Evolutionary conservation across 2,113 vertebrate species (phyloP).

Genomic region (Anoplopoma fimbria): DNA sequence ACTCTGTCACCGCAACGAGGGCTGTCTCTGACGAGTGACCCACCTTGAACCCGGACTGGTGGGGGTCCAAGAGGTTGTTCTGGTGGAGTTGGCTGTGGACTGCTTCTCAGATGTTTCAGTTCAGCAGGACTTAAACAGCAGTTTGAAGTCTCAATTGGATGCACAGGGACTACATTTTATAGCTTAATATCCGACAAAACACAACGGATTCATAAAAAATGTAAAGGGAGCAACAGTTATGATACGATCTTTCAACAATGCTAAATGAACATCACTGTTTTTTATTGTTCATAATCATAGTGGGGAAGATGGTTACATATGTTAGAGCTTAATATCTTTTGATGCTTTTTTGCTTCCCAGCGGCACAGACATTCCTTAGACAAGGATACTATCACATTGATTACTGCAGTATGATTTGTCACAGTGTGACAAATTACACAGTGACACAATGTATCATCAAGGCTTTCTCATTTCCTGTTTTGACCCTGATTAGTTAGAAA

Average conservation of each 20-base stretch:
- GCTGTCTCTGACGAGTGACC: too few species aligned
- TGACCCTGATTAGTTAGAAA: constrained; percentile 9
- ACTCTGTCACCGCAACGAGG: too few species aligned
- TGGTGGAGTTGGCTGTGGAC: constrained; percentile 17
- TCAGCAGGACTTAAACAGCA: neutral
- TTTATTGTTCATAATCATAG: neutral
- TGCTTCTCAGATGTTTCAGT: constrained; percentile 24
- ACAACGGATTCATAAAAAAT: neutral
- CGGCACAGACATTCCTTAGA: constrained; percentile 10
- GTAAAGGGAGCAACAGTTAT: neutral
- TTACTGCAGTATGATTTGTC: neutral
- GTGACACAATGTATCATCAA: constrained; percentile 9
- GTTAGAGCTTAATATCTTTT: neutral
- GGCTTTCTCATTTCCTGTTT: neutral
- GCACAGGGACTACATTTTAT: neutral
- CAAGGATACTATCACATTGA: constrained; percentile 22
- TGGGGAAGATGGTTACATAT: neutral
- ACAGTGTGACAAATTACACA: constrained; percentile 26
- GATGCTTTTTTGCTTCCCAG: constrained; percentile 10
- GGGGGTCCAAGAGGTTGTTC: too few species aligned
- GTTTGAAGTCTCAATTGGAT: neutral
- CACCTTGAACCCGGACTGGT: too few species aligned
- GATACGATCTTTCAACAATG: neutral
- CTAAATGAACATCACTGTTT: neutral
- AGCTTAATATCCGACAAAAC: neutral